Conservation (phyloP, 2,113 vertebrate genomes). For the Cynopterus brachyotis region DNA sequence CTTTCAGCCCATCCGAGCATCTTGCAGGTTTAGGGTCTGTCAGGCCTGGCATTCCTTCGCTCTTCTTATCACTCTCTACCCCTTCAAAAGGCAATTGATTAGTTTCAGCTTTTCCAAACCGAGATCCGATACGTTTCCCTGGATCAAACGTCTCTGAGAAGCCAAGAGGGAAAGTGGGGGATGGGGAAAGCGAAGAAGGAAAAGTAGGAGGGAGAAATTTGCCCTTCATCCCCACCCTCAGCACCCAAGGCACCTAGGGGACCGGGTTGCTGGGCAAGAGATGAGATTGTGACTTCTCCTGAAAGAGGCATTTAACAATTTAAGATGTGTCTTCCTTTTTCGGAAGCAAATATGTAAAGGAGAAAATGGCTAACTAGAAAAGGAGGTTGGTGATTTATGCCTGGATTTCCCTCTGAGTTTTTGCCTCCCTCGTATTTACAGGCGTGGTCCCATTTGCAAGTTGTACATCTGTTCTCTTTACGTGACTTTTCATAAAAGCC, state of each 20-base stretch:
- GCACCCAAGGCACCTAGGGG: background rate
- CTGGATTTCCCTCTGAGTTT: slow-evolving; percentile 70
- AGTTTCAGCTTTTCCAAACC: slow-evolving; percentile 84
- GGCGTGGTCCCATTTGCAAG: slow-evolving; percentile 82
- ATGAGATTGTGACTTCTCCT: background rate
- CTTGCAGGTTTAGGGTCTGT: slow-evolving; percentile 68
- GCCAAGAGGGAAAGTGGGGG: background rate
- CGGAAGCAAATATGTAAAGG: slow-evolving; percentile 46
- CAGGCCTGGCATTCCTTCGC: slow-evolving; percentile 63
- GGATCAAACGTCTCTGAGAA: slow-evolving; percentile 78
- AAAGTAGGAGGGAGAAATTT: background rate
- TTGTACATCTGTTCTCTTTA: slow-evolving; percentile 93
- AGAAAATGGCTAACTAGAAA: slow-evolving; percentile 54
- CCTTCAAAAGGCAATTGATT: slow-evolving; percentile 85
- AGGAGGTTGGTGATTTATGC: slow-evolving; percentile 71
- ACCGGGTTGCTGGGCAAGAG: background rate
- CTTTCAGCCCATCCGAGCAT: slow-evolving; percentile 71
- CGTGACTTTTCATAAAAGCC: slow-evolving; percentile 90
- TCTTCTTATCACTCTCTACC: slow-evolving; percentile 73
- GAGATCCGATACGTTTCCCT: slow-evolving; percentile 80
- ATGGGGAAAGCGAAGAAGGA: background rate
- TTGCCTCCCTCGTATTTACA: slow-evolving; percentile 80
- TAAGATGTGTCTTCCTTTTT: background rate
- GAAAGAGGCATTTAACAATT: background rate
- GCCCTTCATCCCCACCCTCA: background rate